Base-by-base conservation (phyloP, 2,113 vertebrate genomes). In the Cathartes aura region DNA sequence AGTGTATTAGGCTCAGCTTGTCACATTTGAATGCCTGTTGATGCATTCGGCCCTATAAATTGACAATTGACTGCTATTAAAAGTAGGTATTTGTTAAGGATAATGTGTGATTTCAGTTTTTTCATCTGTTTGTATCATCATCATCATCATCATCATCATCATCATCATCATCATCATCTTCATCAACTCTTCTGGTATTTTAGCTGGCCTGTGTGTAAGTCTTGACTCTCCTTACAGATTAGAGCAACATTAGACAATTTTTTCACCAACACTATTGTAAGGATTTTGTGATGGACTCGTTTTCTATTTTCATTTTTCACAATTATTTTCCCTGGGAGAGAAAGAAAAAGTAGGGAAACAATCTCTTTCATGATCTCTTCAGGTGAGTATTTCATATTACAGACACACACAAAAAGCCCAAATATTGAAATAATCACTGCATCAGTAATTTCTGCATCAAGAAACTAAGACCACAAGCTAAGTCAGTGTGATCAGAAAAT, bases 211-310 rank as follows among this genome's bases (percentile, higher is more conserved):
- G 5, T 16, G 5, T 40, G 8, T 34, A 48, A 59, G 55, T 32
- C 29, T 55, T 73, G 14, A 47, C 5, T 50, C 8, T 24, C 11
- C 7, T 74, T 27, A 43, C 2, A n/a, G 26, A 24, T 45, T 4
- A 27, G 8, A 76, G 12, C 7, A 30, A 15, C 1, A 12, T 11
- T 38, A 50, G 12, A 45, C 15, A 27, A 5, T 27, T 73, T 52
- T 75, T 68, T 55, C 14, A 27, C 40, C 26, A n/a, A 11, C 0
- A 1, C 1, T 21, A 1, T 26, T 10, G 2, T 4, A 38, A 16
- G 23, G 34, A 36, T 73, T 82, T 93, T 90, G 5, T 42, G 15
- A 38, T 13, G 7, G 29, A 22, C 3, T 82, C 72, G 8, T 12
- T 68, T 42, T 48, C 30, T 58, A 0, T 20, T 63, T 75, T 43